Base-by-base conservation (phyloP, 2,888 invertebrate genomes). In the Panorpa germanica region DNA sequence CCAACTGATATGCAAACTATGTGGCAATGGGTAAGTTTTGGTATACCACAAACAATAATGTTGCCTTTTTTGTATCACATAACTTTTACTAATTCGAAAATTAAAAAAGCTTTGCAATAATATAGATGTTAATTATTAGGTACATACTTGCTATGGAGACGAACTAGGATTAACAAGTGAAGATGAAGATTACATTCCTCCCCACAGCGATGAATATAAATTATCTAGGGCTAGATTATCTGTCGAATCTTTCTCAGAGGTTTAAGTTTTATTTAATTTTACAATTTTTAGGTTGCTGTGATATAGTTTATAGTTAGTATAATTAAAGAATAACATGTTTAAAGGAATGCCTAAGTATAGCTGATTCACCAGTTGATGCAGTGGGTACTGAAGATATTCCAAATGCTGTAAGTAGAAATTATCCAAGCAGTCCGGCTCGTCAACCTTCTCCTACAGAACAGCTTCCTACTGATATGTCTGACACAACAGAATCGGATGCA, bases 71-170 rank as follows among this genome's bases (percentile, higher is more conserved):
- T 11, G 9, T 3, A 13, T 14, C 11, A 20, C 20, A 24, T 15
- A 25, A 25, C 10, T 32, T 19, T 5, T 21, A n/a, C 27, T 17
- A 17, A 26, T 20, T 16, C 26, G 25, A 24, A 8, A 18, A 31
- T 15, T 21, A 22, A 16, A 17, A 24, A 10, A 33, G n/a, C 10
- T 28, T 23, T 7, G 28, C 18, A 19, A 25, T 33, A 10, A 23
- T 4, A 30, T 13, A 15, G 62, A 63, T 32, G 19, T 30, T 9
- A 38, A 31, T 14, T 41, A 30, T 4, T 46, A 70, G 71, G 82
- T 93, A 37, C 91, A 90, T 58, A 72, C 76, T 44, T 81, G 80
- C 47, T 95, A 95, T 58, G 93, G 93, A 29, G 82, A 83, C 46
- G 90, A 93, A 57, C 59, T 93, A 40, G 91, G 91, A 25, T 64